Conservation (phyloP, 2,797 vertebrate genomes). For the Poeciliopsis infans region DNA sequence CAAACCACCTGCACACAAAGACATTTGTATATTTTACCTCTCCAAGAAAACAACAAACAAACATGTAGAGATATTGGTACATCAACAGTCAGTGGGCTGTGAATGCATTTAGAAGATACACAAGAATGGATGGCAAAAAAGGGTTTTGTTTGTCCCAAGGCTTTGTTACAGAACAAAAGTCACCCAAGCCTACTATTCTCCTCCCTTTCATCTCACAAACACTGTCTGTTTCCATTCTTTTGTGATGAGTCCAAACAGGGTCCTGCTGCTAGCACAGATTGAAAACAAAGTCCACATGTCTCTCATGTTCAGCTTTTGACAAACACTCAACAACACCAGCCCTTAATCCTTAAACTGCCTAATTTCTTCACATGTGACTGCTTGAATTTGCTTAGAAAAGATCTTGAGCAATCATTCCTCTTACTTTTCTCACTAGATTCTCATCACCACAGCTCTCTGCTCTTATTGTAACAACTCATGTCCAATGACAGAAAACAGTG, state of each 20-base stretch:
- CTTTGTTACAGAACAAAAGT: conserved; percentile 69
- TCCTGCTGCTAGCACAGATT: conserved; percentile 38
- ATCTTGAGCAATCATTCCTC: neutral
- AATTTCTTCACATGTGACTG: neutral
- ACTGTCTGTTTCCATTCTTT: conserved; percentile 67
- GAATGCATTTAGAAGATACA: neutral
- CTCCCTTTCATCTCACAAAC: conserved; percentile 61
- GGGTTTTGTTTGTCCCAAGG: conserved; percentile 58
- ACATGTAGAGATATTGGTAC: neutral
- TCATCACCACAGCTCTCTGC: neutral
- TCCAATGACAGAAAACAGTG: conserved; percentile 18
- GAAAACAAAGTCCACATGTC: conserved; percentile 59
- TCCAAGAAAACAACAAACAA: no score
- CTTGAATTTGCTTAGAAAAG: neutral
- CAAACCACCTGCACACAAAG: conserved; percentile 75
- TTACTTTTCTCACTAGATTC: neutral
- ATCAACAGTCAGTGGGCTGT: no score
- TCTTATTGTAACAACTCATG: conserved; percentile 6
- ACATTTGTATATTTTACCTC: neutral
- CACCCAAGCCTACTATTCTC: conserved; percentile 64
- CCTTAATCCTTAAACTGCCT: neutral
- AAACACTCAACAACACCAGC: conserved; percentile 1
- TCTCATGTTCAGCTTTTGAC: conserved; percentile 19
- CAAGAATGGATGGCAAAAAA: conserved; percentile 3
- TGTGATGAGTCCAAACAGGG: conserved; percentile 69